Base-by-base conservation (phyloP, 2,888 invertebrate genomes). In the Uloborus plumipes region DNA sequence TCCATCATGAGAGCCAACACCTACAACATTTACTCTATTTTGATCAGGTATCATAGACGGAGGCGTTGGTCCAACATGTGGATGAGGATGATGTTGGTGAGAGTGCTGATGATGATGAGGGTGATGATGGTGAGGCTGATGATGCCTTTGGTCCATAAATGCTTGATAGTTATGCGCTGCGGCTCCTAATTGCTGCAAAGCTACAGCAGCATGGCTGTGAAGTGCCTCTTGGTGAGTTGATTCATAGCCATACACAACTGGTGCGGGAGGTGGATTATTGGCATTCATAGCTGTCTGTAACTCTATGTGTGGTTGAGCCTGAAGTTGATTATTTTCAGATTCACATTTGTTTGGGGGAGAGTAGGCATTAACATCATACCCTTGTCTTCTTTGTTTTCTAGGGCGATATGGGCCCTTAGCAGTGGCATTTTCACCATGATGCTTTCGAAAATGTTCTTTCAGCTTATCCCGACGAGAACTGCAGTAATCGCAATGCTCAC, bases 401-500 rank as follows among this genome's bases (percentile, higher is more conserved):
- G 87, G 85, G 49, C 85, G 85, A 77, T 86, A 87, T 9, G 86
- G 84, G 9, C 55, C 59, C 51, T 81, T 85, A 9, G 86, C 85
- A 4, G 86, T 84, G 0, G 87, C 86, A 49, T 87, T 87, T 22
- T 87, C 87, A 22, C 87, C 89, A 85, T 91, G 90, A 85, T 90
- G 90, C 84, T 90, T 90, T 65, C 87, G 85, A 2, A 89, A 87
- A 85, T 91, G 91, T 80, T 90, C 93, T 87, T 93, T 93, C 50
- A 93, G 87, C 87, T 93, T 93, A 88, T 93, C 93, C 20, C 92
- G 88, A 67, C 93, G 89, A 0, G 92, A 91, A 78, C 92, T 92
- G 2, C 91, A 91, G 87, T 93, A 93, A 84, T 92, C 92, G 88
- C 93, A 93, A 83, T 91, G 90, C 39, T 85, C 84, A 69, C 86